Percentiles rank a stretch among this genome's conserved stretches.
Conservation (phyloP, 2,797 vertebrate species). For the Notolepis coatsorum region DNA sequence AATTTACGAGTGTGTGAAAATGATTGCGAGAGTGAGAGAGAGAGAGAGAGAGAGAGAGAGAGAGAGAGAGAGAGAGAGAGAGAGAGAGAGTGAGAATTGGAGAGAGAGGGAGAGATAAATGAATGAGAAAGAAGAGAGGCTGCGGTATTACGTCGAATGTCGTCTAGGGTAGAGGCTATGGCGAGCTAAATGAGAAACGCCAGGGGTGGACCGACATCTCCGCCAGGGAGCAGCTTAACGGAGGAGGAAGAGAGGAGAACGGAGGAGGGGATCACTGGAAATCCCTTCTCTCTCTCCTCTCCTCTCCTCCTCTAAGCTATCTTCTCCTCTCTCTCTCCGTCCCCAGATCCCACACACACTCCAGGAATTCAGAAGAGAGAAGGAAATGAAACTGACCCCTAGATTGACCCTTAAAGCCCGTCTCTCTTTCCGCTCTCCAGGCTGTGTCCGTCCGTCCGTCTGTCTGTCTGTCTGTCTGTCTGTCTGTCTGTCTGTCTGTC, state of each 20-base stretch:
- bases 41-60: not conserved
- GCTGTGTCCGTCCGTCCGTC: not conserved
- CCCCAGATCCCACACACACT: slow-evolving; percentile 9
- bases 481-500: not conserved
- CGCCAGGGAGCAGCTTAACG: not conserved
- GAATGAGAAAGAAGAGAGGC: not conserved
- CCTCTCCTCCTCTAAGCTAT: slow-evolving; percentile 10
- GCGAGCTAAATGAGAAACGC: too few relatives aligned
- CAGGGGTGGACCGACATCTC: too few relatives aligned
- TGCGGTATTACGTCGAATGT: too few relatives aligned
- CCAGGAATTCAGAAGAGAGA: slow-evolving; percentile 8
- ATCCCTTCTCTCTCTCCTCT: slow-evolving; percentile 5
- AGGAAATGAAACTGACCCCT: slow-evolving; percentile 47
- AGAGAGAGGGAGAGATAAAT: not conserved
- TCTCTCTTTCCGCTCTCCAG: not conserved
- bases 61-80: not conserved
- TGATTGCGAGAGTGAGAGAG: too few relatives aligned
- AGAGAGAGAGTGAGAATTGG: not conserved
- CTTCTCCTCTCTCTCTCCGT: not conserved
- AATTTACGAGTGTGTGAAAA: not conserved
- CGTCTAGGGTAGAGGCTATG: too few relatives aligned
- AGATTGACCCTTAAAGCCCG: slow-evolving; percentile 1
- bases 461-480: not conserved
- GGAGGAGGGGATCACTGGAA: slow-evolving; percentile 21
- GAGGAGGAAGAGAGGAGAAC: not conserved